Base-by-base conservation (phyloP, 2,797 vertebrate species). In the Danio tinwini region DNA sequence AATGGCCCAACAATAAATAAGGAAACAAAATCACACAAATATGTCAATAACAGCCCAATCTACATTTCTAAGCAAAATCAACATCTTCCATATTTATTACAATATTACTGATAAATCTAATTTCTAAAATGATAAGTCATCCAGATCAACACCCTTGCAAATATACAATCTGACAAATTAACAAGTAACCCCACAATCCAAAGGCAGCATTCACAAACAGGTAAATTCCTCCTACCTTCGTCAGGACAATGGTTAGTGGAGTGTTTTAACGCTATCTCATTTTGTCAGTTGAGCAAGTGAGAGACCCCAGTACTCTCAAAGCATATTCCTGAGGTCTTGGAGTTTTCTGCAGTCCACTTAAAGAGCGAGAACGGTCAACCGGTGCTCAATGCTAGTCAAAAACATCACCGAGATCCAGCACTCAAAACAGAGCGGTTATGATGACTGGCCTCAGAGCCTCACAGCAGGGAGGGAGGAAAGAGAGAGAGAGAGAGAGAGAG, bases 161-260 rank as follows among this genome's bases (percentile, higher is more conserved):
- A 47, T 16, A 29, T 52, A 52, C 4, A 10, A 52, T 13, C 49
- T 1, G 29, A 29, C 29, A 29, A 29, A 29, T 29, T 1, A 29
- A 29, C 11, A 52, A 13, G 12, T 29, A n/a, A n/a, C 17, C 21
- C 29, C 21, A 6, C 8, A 29, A 59, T 29, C 21, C 55, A 45
- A 7, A 29, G 17, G 17, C 10, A 7, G 11, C 6, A 45, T 45
- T 50, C n/a, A 21, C 12, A 68, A 39, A 12, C 62, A 67, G 50
- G 12, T 49, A 68, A 39, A 59, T 37, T 29, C 29, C 47, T 37
- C 82, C 37, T 77, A 84, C 83, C 80, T 78, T 81, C 29, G 76
- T 70, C 21, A 19, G 16, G 49, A 53, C 49, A 58, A 59, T 52
- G 70, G 16, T 65, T 59, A 52, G 42, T 50, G 55, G 68, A 29